Evolutionary conservation across 1,140 invertebrate species (phyloP), one percentile per base, ranked within the genome.

Genomic region (Drepana arcuata): DNA sequence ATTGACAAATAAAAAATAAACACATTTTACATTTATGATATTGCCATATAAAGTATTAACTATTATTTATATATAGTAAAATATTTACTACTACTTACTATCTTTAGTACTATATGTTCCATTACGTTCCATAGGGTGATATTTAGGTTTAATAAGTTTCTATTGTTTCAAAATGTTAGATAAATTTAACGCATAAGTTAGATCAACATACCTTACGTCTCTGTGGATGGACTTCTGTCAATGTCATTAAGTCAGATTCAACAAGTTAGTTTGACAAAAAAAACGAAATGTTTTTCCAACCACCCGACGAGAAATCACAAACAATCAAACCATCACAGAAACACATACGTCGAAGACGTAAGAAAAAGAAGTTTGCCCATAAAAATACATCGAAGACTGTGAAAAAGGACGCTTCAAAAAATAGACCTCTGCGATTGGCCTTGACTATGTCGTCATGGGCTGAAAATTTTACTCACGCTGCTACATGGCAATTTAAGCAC

Each of bases 401-500:
- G 9, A 21, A 21, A 21, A 31, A 46, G 10, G 23, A 34, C 30
- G 14, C 12, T 16, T 10, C 24, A 47, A 42, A 41, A 50, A 48
- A 44, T 33, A 46, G 24, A 24, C 33, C 25, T 37, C n/a, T 11
- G 9, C 54, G 48, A 28, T 38, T 69, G 16, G 41, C 43, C 1
- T 38, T 36, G 11, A 59, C 69, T 3, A 78, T 80, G 68, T 69
- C 74, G 26, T 35, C 58, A 36, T 81, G 69, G 71, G 69, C 71
- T 16, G 60, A 81, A 35, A 62, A 57, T 12, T 80, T 65, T 24
- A 62, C 66, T 7, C 33, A 48, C 1, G 73, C 71, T 25, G 48
- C 69, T 2, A 75, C 73, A 31, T 83, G 86, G 86, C 85, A 87
- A 41, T 50, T 84, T 36, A 83, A 85, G 42, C 83, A 86, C 49